Conservation (phyloP, 2,888 invertebrate species). For the Xestia c-nigrum region DNA sequence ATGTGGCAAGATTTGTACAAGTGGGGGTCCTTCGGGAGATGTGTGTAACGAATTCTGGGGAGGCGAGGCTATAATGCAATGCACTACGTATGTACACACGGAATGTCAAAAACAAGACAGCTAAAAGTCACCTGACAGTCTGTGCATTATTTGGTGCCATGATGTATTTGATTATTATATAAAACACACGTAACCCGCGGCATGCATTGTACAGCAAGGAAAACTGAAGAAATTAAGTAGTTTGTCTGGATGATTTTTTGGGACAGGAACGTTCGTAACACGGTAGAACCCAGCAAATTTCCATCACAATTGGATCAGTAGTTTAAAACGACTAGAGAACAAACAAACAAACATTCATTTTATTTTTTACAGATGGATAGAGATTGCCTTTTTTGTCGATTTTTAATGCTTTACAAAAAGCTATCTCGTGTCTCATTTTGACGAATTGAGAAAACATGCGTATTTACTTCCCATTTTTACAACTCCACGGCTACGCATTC, state of each 20-base stretch:
- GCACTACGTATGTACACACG: constrained; percentile 67
- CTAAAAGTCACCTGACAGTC: not conserved
- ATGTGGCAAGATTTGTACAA: constrained; percentile 80
- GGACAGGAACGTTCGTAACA: not conserved
- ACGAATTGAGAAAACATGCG: not conserved
- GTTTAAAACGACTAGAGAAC: not conserved
- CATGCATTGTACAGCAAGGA: not conserved
- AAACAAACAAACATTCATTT: not conserved
- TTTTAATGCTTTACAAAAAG: not conserved
- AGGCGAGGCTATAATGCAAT: constrained; percentile 71
- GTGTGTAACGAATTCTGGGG: constrained; percentile 71
- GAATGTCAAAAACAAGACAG: constrained; percentile 17
- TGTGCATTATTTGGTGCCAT: not conserved
- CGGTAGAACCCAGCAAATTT: not conserved
- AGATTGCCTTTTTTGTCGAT: not conserved
- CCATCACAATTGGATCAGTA: not conserved
- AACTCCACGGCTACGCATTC: constrained; percentile 47
- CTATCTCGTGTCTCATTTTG: not conserved
- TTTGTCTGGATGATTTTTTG: not conserved
- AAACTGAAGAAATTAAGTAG: not conserved
- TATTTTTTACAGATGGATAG: not conserved
- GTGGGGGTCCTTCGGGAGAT: constrained; percentile 73
- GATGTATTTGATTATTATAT: not conserved
- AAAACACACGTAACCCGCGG: not conserved
- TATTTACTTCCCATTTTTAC: not conserved